A percentile compares a stretch with the other conserved stretches of the same genome.
Evolutionary conservation across 2,113 vertebrate genomes (phyloP).

Genomic region (Pardalotus punctatus): DNA sequence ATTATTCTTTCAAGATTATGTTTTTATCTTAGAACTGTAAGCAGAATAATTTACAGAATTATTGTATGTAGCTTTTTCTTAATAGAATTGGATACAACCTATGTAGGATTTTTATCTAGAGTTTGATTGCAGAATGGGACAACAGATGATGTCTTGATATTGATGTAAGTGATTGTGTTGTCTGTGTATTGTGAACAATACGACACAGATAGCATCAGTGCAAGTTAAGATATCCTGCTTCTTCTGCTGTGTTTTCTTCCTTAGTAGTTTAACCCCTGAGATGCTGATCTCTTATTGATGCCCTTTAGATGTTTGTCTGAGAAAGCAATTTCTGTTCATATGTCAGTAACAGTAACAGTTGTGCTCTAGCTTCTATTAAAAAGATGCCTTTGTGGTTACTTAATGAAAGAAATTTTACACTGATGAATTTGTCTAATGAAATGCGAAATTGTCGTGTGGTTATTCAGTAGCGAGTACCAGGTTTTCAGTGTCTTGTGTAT

Average conservation of each 20-base stretch:
- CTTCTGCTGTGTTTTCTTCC: neutral
- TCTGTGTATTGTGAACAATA: neutral
- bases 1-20: neutral
- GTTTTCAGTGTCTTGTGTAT: neutral
- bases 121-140: neutral
- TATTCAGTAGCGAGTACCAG: neutral
- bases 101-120: neutral
- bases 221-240: neutral
- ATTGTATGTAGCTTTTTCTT: neutral
- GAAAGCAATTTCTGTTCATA: neutral
- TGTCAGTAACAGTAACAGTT: neutral
- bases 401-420: neutral
- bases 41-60: neutral
- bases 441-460: neutral
- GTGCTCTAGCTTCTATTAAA: neutral
- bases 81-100: neutral
- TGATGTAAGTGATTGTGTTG: neutral
- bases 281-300: neutral
- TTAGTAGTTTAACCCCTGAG: neutral
- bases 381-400: neutral
- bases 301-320: neutral
- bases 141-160: neutral
- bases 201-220: neutral
- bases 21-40: neutral
- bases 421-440: neutral